Evolutionary conservation across 2,888 invertebrate genomes (phyloP).

Genomic region (Cerceris rybyensis): DNA sequence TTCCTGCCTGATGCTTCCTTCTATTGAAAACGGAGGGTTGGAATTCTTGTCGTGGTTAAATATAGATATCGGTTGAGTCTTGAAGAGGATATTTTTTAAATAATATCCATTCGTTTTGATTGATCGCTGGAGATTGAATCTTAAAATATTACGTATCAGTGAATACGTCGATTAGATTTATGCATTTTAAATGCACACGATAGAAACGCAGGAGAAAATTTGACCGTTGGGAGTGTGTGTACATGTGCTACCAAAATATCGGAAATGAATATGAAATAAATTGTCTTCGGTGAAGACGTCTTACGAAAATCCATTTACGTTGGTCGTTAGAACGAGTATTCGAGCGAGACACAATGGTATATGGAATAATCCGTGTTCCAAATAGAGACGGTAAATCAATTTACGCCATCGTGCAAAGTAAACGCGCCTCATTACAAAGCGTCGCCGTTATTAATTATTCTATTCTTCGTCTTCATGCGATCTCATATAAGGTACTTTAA

Average conservation of each 20-base stretch:
- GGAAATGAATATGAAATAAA: slow-evolving; percentile 35
- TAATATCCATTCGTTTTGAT: neutral
- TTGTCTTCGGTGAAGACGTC: slow-evolving; percentile 30
- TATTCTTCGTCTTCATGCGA: slow-evolving; percentile 19
- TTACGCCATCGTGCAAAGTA: slow-evolving; percentile 27
- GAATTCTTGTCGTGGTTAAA: neutral
- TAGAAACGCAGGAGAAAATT: slow-evolving; percentile 12
- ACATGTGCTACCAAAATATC: slow-evolving; percentile 16
- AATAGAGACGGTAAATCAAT: slow-evolving; percentile 38
- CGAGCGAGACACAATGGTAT: slow-evolving; percentile 35
- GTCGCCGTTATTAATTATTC: slow-evolving; percentile 49
- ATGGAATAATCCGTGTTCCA: slow-evolving; percentile 27
- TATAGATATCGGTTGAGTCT: too few species aligned
- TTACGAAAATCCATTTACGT: slow-evolving; percentile 28
- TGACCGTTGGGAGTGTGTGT: neutral
- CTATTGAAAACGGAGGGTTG: neutral
- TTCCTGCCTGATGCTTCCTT: neutral
- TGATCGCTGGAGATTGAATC: neutral
- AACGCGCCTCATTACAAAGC: slow-evolving; percentile 34
- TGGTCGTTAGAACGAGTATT: slow-evolving; percentile 29
- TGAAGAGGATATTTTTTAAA: neutral
- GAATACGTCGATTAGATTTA: slow-evolving; percentile 23
- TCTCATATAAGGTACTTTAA: slow-evolving; percentile 34
- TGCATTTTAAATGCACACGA: slow-evolving; percentile 4
- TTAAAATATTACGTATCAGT: slow-evolving; percentile 2